Conservation (phyloP, 2,888 invertebrate genomes). For the Sarcophaga carnaria region DNA sequence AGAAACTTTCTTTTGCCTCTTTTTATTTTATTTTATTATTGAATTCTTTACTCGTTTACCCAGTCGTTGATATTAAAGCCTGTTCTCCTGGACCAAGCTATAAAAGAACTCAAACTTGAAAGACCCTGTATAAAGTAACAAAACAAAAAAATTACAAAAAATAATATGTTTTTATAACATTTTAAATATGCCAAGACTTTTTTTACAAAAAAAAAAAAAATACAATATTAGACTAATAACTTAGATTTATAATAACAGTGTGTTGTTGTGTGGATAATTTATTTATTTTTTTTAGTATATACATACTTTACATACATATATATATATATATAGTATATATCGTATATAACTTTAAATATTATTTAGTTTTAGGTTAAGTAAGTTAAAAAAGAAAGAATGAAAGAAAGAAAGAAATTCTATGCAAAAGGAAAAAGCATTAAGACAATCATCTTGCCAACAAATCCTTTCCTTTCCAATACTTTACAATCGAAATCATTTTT, state of each 20-base stretch:
- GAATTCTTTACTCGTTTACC: no score
- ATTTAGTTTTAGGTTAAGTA: slow-evolving; percentile 61
- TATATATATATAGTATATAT: no score
- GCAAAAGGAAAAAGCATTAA: slow-evolving; percentile 39
- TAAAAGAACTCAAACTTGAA: no score
- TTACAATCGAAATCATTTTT: slow-evolving; percentile 43
- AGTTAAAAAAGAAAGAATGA: slow-evolving; percentile 48
- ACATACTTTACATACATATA: slow-evolving; percentile 18
- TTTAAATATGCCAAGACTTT: slow-evolving; percentile 66
- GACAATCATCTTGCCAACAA: slow-evolving; percentile 28
- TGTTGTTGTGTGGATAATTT: slow-evolving; percentile 65
- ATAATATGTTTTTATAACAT: slow-evolving; percentile 53
- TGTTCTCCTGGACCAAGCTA: no score
- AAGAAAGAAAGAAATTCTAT: slow-evolving; percentile 16
- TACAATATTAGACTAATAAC: slow-evolving; percentile 56
- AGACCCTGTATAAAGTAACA: not conserved
- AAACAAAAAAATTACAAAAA: slow-evolving; percentile 33
- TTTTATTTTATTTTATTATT: no score
- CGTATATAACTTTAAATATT: not conserved
- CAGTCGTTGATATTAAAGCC: no score
- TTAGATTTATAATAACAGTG: slow-evolving; percentile 53
- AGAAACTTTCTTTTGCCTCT: no score
- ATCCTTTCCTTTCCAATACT: not conserved
- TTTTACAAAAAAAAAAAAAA: not conserved
- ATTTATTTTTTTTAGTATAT: slow-evolving; percentile 51